A percentile compares a stretch with the other conserved stretches of the same genome.
These are phyloP conservation scores for Chironomus tepperi DNA, from an alignment of 1,140 invertebrate species.

Conservation along the genomic window DNA sequence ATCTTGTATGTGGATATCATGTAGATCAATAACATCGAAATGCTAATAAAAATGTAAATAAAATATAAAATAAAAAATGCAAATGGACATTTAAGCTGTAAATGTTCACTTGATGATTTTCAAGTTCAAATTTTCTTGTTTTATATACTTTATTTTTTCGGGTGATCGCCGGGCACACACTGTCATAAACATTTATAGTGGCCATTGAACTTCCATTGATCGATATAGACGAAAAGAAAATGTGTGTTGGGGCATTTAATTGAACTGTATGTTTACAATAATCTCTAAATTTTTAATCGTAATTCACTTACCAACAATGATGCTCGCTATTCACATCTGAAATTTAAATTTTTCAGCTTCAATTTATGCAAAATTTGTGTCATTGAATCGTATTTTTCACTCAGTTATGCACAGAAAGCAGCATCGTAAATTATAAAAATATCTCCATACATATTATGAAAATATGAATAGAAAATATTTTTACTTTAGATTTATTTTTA, in stretches of 20 bases:
- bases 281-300: no score
- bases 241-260: background rate
- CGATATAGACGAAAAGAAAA: conserved; percentile 1
- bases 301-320: no score
- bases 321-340: no score
- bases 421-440: no score
- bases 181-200: conserved; percentile 6
- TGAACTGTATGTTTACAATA: background rate
- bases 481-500: no score
- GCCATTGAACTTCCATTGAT: background rate
- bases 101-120: conserved; percentile 9
- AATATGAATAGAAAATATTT: no score
- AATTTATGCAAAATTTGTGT: no score
- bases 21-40: background rate
- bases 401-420: no score
- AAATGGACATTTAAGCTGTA: background rate
- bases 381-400: no score
- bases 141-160: background rate
- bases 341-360: no score
- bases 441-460: no score
- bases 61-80: background rate
- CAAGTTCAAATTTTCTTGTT: background rate
- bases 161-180: background rate
- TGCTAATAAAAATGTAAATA: conserved; percentile 3
- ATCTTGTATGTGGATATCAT: no score